phyloP scores from a whole-genome alignment of 2,797 vertebrate genomes.

The Smutsia gigantea region DNA sequence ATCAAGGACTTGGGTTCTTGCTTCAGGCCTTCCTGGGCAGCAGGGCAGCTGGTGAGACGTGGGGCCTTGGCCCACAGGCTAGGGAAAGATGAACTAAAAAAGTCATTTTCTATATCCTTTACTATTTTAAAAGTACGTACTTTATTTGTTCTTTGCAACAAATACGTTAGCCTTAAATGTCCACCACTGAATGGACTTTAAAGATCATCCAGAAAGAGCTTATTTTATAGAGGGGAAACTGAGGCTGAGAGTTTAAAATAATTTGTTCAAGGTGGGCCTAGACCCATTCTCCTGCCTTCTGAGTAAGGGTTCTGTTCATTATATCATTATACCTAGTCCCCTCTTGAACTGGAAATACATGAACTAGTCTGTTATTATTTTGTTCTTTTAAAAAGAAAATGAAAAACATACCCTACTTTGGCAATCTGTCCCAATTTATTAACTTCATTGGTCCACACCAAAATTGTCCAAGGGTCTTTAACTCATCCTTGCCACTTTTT shows the following conservation, averaged over 20 bases:
- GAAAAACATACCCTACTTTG: neutral
- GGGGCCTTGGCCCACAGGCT: no score
- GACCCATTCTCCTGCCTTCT: neutral
- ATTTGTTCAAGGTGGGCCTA: neutral
- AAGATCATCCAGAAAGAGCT: neutral
- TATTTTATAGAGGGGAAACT: slow-evolving; percentile 2
- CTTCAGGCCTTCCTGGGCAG: neutral
- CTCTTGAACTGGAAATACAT: neutral
- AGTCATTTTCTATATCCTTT: neutral
- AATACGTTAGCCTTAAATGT: neutral
- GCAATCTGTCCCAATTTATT: neutral
- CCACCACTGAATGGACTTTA: neutral
- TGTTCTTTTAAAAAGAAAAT: slow-evolving; percentile 1
- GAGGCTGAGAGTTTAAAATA: neutral
- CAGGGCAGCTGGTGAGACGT: neutral
- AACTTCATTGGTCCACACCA: neutral
- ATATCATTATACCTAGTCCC: neutral
- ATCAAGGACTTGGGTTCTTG: neutral
- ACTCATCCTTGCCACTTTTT: slow-evolving; percentile 3
- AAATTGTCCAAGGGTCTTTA: slow-evolving; percentile 29
- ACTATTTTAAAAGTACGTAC: neutral
- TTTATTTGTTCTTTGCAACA: slow-evolving; percentile 29
- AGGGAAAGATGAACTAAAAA: neutral
- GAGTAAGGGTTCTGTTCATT: neutral
- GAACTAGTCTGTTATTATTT: neutral